These are phyloP conservation scores for Gobio gobio DNA, from an alignment of 2,113 vertebrate species.

Conservation along the genomic window DNA sequence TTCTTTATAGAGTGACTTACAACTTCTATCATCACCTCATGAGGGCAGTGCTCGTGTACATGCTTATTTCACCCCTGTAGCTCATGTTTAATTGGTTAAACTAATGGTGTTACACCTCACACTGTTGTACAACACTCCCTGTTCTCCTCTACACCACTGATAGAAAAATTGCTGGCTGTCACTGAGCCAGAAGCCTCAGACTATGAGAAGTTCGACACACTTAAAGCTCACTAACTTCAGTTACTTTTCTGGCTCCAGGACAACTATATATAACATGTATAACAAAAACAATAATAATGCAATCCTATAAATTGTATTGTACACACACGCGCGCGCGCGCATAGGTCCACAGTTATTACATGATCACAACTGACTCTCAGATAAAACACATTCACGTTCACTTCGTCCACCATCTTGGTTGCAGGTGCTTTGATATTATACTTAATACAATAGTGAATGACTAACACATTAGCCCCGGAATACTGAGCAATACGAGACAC, in stretches of 20 bases:
- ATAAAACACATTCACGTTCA: conserved; percentile 42
- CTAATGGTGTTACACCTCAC: conserved; percentile 17
- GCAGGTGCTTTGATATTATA: conserved; percentile 76
- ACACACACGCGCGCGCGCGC: neutral
- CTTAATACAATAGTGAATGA: conserved; percentile 36
- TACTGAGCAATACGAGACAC: conserved; percentile 21
- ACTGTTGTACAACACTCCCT: neutral
- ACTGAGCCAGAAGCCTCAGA: neutral
- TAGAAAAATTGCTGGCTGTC: neutral
- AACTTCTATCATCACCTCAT: neutral
- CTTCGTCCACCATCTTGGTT: conserved; percentile 78
- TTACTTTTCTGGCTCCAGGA: conserved; percentile 5
- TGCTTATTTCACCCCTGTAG: neutral
- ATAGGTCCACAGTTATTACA: neutral
- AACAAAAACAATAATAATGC: neutral
- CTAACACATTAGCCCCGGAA: conserved; percentile 60
- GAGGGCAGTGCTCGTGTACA: neutral
- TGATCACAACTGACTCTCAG: conserved; percentile 20
- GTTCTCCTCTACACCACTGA: conserved; percentile 1
- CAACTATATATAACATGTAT: neutral
- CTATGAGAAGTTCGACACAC: conserved; percentile 12
- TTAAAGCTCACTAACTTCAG: neutral
- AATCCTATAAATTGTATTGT: neutral
- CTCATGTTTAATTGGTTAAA: conserved; percentile 13
- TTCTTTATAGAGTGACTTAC: neutral